These are phyloP conservation scores for Habroteleia sp. DNA, from an alignment of 2,888 invertebrate species.

Conservation along the genomic window DNA sequence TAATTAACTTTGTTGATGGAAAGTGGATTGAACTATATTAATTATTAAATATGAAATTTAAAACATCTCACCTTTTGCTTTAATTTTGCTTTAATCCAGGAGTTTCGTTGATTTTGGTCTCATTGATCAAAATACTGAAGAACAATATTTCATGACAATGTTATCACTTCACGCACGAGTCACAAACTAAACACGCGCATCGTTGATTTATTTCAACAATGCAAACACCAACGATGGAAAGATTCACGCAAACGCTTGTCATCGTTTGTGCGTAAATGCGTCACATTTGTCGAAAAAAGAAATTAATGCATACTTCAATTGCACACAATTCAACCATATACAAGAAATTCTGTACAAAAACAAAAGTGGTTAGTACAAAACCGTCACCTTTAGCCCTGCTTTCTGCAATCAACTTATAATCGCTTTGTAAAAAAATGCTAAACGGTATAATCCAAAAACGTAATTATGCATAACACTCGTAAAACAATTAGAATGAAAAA, in stretches of 20 bases:
- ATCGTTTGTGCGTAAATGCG: not conserved
- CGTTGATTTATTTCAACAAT: not conserved
- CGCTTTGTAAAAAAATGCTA: no score
- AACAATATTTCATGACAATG: not conserved
- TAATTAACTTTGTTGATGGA: slow-evolving; percentile 17
- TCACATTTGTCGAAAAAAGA: not conserved
- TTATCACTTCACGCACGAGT: slow-evolving; percentile 40
- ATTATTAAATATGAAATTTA: slow-evolving; percentile 38
- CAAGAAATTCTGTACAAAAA: slow-evolving; percentile 14
- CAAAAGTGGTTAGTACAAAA: slow-evolving; percentile 10
- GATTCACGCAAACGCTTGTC: slow-evolving; percentile 4
- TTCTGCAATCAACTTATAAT: no score
- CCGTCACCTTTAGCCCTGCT: no score
- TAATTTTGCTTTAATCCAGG: slow-evolving; percentile 12
- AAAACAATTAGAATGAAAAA: slow-evolving; percentile 13
- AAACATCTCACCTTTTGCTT: slow-evolving; percentile 42
- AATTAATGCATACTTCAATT: no score
- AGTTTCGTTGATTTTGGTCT: slow-evolving; percentile 27
- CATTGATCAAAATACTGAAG: slow-evolving; percentile 30
- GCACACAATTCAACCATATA: no score
- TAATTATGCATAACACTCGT: slow-evolving; percentile 5
- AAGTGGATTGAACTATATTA: slow-evolving; percentile 9
- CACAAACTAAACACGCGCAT: slow-evolving; percentile 22
- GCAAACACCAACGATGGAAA: slow-evolving; percentile 7
- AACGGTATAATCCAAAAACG: no score